Evolutionary conservation across 2,797 vertebrate species (phyloP), one percentile per base, ranked within the genome.

Genomic region (Sternarchorhynchus goeldii): DNA sequence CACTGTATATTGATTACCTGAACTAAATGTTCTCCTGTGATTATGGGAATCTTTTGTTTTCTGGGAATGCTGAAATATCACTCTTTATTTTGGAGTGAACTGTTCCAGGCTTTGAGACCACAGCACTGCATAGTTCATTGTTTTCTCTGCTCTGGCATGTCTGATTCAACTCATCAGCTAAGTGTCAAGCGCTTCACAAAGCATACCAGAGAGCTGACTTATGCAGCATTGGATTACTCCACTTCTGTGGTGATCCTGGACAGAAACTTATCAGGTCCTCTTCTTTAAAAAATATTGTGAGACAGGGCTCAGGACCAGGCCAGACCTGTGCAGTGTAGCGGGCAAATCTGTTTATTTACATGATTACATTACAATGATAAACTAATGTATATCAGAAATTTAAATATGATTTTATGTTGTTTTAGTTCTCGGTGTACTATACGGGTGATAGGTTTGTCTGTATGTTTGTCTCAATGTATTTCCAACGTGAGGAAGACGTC

Each of bases 121-220:
- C n/a, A 25, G 39, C 41, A 39, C 10, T 45, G 20, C 36, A 21
- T 0, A 45, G 14, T 69, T 31, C 29, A 56, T 17, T 32, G 25
- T 56, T 29, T 69, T 34, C 3, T 20, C 67, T 34, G 67, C 21
- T 69, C 45, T 20, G 12, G n/a, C 29, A 56, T 53, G 56, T 53
- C 67, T 70, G 67, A 70, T 56, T 56, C 18, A 70, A 20, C 67
- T 70, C 67, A 70, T 70, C 67, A 70, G 29, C 53, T 55, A 32
- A 32, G n/a, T 70, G 50, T 56, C 67, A 70, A 34, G 50, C 36
- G 25, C 67, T 70, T 32, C 14, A 70, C 50, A 70, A 14, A 34
- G 25, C 67, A 32, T 55, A 18, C 31, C 45, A 50, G 45, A 50
- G 45, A 50, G 45, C 45, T 50, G 45, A 50, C 45, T 50, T 50